Conservation (phyloP, 2,797 vertebrate species). For the Sebastiscus tertius region DNA sequence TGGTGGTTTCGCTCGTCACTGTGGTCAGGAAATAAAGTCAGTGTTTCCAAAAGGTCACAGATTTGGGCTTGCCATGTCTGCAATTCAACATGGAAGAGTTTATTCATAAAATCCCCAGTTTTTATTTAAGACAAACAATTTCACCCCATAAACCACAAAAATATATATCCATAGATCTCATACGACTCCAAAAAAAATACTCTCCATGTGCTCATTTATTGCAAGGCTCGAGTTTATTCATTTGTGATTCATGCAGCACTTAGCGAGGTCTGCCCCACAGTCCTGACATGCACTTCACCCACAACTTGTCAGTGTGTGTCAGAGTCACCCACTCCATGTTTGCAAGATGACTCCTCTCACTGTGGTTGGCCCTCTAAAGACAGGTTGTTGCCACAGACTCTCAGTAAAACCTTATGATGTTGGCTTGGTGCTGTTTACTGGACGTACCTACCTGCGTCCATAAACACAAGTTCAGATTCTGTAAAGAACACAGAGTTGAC, state of each 20-base stretch:
- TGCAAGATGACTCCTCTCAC: conserved; percentile 36
- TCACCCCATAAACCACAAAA: conserved; percentile 62
- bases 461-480: conserved; percentile 68
- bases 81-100: conserved; percentile 63
- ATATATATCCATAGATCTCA: conserved; percentile 46
- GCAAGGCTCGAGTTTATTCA: conserved; percentile 40
- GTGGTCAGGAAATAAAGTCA: conserved; percentile 70
- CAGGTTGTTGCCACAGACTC: conserved; percentile 41
- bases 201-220: conserved; percentile 54
- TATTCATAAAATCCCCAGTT: conserved; percentile 66
- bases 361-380: conserved; percentile 19
- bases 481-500: conserved; percentile 59
- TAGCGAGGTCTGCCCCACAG: conserved; percentile 35
- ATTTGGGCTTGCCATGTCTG: conserved; percentile 43
- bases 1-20: conserved; percentile 51
- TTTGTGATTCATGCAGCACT: conserved; percentile 59
- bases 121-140: conserved; percentile 68
- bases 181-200: conserved; percentile 4
- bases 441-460: conserved; percentile 50
- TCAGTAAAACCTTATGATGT: conserved; percentile 53
- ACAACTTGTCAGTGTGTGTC: conserved; percentile 54
- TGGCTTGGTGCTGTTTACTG: conserved; percentile 31
- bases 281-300: conserved; percentile 52
- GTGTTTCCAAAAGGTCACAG: conserved; percentile 68
- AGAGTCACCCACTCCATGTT: conserved; percentile 53